Percentiles rank a stretch among this genome's conserved stretches.
phyloP scores from a whole-genome alignment of 2,113 vertebrate genomes.

The Nothobranchius kuhntae region DNA sequence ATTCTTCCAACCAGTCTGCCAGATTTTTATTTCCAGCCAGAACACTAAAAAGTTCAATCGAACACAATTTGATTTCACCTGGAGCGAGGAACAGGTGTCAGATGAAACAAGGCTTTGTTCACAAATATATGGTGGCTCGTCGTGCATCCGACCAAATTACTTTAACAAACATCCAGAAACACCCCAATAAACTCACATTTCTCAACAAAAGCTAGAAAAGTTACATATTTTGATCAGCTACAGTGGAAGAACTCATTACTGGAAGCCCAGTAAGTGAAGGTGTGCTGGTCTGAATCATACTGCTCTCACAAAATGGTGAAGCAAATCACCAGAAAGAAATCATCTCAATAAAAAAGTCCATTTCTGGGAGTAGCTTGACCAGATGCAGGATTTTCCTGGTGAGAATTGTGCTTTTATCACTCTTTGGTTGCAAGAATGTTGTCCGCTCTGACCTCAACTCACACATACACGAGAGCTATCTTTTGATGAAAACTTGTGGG shows the following conservation, averaged over 20 bases:
- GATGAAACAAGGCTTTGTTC: background rate
- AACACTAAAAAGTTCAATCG: too few species aligned
- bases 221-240: background rate
- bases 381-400: background rate
- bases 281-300: background rate
- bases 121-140: background rate
- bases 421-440: background rate
- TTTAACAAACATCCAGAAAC: background rate
- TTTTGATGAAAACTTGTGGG: background rate
- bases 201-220: too few species aligned
- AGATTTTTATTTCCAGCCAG: too few species aligned
- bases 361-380: background rate
- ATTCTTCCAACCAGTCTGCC: background rate
- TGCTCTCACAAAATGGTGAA: background rate
- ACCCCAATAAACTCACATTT: background rate
- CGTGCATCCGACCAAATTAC: background rate
- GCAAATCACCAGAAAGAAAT: background rate
- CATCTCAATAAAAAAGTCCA: background rate
- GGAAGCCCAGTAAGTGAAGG: background rate
- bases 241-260: background rate
- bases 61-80: background rate
- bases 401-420: slow-evolving; percentile 2
- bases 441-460: background rate
- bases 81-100: background rate
- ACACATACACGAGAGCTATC: background rate